These are phyloP conservation scores for Sebastes reedi DNA, from an alignment of 2,797 vertebrate genomes.

Conservation along the genomic window DNA sequence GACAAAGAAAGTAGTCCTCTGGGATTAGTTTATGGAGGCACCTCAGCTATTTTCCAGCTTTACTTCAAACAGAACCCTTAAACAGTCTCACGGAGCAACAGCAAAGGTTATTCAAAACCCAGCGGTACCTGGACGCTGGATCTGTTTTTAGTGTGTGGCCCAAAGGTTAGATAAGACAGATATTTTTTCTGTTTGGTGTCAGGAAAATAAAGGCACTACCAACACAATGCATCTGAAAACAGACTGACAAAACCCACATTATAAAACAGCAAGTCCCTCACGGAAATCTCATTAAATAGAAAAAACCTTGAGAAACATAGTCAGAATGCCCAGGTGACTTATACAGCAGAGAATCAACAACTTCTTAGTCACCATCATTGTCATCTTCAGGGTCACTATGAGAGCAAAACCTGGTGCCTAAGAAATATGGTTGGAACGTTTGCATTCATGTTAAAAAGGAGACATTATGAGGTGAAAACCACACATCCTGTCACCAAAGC, in stretches of 20 bases:
- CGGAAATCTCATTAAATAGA: not conserved
- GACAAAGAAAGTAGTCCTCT: slow-evolving; percentile 38
- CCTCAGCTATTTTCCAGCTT: slow-evolving; percentile 54
- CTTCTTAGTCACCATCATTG: not conserved
- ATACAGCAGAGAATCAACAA: not conserved
- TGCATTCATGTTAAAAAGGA: not conserved
- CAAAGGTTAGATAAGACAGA: slow-evolving; percentile 51
- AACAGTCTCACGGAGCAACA: slow-evolving; percentile 44
- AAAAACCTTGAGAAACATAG: not conserved
- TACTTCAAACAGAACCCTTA: slow-evolving; percentile 59
- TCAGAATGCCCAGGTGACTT: not conserved
- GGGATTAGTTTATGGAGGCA: slow-evolving; percentile 51
- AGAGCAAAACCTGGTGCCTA: not conserved
- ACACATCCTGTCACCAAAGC: not conserved
- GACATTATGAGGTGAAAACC: not conserved
- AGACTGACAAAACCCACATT: not conserved
- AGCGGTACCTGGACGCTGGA: slow-evolving; percentile 39
- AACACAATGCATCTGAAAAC: slow-evolving; percentile 13
- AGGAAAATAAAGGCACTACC: slow-evolving; percentile 17
- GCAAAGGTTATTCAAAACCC: slow-evolving; percentile 67
- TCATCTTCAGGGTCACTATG: not conserved
- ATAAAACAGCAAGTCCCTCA: not conserved
- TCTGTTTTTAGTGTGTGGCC: slow-evolving; percentile 58
- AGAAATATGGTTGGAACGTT: not conserved
- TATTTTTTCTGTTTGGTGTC: slow-evolving; percentile 27